A percentile compares a stretch with the other conserved stretches of the same genome.
These are phyloP conservation scores for Baryphthengus martii DNA, from an alignment of 2,113 vertebrate species.

Conservation along the genomic window DNA sequence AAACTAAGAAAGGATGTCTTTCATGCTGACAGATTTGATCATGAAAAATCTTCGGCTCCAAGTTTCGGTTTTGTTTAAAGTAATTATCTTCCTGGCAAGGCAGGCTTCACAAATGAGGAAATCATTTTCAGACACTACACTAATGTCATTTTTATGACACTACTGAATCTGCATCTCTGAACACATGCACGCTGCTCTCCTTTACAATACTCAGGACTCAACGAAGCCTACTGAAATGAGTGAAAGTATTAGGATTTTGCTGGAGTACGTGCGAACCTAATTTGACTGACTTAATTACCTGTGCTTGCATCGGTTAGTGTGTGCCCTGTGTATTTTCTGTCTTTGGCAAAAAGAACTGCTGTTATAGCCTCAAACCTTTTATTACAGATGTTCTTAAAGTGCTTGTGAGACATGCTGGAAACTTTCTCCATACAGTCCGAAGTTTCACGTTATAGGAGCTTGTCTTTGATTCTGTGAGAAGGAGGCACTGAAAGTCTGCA, in stretches of 20 bases:
- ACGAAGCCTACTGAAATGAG: background rate
- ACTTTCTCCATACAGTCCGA: background rate
- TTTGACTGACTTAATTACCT: background rate
- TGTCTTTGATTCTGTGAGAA: background rate
- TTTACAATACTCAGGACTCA: background rate
- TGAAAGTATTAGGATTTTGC: background rate
- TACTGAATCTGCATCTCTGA: background rate
- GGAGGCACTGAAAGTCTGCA: background rate
- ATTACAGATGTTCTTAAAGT: background rate
- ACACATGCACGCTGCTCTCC: background rate
- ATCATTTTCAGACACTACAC: background rate
- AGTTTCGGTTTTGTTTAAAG: slow-evolving; percentile 39
- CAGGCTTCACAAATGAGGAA: slow-evolving; percentile 27
- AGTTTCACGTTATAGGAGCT: background rate
- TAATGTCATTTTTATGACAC: background rate
- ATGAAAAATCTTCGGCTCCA: background rate
- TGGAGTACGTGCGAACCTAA: background rate
- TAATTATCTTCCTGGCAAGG: slow-evolving; percentile 23
- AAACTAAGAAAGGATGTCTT: slow-evolving; percentile 18
- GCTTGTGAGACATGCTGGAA: background rate
- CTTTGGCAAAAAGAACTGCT: background rate
- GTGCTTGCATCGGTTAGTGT: background rate
- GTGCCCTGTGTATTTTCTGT: background rate
- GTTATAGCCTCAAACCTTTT: background rate
- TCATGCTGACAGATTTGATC: slow-evolving; percentile 29